These are phyloP conservation scores for Microctenopoma lineatum DNA, from an alignment of 2,797 vertebrate genomes.

Conservation along the genomic window DNA sequence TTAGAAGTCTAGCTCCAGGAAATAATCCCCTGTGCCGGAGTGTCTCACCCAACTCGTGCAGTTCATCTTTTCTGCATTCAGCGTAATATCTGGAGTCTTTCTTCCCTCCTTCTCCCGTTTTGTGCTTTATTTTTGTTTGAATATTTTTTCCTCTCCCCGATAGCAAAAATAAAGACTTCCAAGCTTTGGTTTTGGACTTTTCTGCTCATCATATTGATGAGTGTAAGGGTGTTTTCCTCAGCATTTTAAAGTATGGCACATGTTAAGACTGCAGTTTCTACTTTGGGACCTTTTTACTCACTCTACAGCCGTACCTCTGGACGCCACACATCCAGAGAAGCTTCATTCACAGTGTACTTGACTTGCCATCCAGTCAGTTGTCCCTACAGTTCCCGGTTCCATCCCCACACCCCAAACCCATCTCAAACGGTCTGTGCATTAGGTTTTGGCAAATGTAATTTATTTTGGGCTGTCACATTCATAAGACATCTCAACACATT, in stretches of 20 bases:
- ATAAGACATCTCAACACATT: conserved; percentile 70
- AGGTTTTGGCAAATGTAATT: conserved; percentile 80
- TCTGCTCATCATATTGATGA: conserved; percentile 99
- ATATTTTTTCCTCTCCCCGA: conserved; percentile 80
- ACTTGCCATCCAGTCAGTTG: conserved; percentile 70
- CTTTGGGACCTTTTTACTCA: conserved; percentile 91
- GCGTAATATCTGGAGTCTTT: conserved; percentile 86
- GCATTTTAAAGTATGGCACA: conserved; percentile 92
- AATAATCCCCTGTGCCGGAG: conserved; percentile 82
- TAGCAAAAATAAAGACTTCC: conserved; percentile 89
- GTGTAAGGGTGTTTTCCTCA: conserved; percentile 88
- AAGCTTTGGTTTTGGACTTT: conserved; percentile 95
- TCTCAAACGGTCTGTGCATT: conserved; percentile 63
- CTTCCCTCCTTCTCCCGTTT: conserved; percentile 82
- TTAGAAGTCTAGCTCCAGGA: conserved; percentile 87
- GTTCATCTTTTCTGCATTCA: conserved; percentile 88
- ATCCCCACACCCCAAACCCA: conserved; percentile 7
- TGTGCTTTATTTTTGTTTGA: conserved; percentile 81
- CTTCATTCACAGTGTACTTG: conserved; percentile 72
- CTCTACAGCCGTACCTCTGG: conserved; percentile 72
- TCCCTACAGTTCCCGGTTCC: conserved; percentile 52
- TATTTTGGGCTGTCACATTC: conserved; percentile 77
- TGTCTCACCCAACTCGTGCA: conserved; percentile 87
- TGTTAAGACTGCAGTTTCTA: conserved; percentile 91
- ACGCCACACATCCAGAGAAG: conserved; percentile 74